Evolutionary conservation across 2,888 invertebrate genomes (phyloP), one percentile per base, ranked within the genome.

Genomic region (Macaria notata): DNA sequence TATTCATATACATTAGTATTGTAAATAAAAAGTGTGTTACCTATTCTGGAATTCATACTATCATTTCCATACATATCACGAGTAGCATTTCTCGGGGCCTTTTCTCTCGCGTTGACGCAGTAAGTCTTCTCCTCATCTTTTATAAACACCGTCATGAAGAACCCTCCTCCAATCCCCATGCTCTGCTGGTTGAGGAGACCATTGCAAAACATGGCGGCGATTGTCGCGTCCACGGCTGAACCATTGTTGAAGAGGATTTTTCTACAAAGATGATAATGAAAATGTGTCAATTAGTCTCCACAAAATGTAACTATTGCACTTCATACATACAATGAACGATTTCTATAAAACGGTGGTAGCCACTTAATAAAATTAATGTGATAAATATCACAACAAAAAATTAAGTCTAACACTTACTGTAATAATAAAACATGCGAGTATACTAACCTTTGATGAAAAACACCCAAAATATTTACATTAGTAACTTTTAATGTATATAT

Each of bases 191-290:
- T 96, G 42, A 94, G 88, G 0, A 96, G 78, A 0, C 98, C 97
- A 72, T 96, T 96, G 89, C 98, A 98, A 70, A 98, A 94, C 83
- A 97, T 91, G 0, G 96, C 93, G 0, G 97, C 96, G 31, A 98
- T 92, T 0, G 96, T 94, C 0, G 97, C 95, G 77, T 98, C 98
- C 45, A 97, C 95, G 0, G 96, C 97, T 33, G 94, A 95, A 0
- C 97, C 97, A 82, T 94, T 95, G 62, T 91, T 89, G 39, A 90
- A 76, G 7, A 97, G 85, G 41, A 95, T 91, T 19, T 92, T 83
- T 66, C 95, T 95, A 79, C 0, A 52, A 78, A 43, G 31, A 39
- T 42, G 30, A 49, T 44, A 8, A 33, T 36, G 3, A 6, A 36
- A 36, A 36, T 36, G 33, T 6, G 33, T 36, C 5, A 96, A 94